Conservation (phyloP, 2,113 vertebrate species). For the Hiodon tergisus region DNA sequence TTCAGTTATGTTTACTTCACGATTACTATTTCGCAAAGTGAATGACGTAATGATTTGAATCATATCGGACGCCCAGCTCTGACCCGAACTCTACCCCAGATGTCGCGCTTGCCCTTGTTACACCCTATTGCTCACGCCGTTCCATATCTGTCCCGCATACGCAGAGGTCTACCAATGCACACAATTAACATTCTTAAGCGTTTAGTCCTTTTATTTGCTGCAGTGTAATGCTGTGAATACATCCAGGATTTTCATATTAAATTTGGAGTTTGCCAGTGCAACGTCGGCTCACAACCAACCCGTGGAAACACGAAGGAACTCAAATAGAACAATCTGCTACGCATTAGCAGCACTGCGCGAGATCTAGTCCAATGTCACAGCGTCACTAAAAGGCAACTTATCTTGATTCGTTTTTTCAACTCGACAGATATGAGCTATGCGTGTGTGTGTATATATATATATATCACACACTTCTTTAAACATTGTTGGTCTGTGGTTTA, state of each 20-base stretch:
- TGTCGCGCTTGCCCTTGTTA: constrained; percentile 5
- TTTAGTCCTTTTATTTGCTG: neutral
- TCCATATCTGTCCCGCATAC: neutral
- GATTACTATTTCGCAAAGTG: constrained; percentile 17
- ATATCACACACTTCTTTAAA: constrained; percentile 1
- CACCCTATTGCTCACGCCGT: neutral
- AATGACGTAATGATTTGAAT: constrained; percentile 9
- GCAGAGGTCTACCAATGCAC: neutral
- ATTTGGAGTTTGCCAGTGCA: too few species aligned
- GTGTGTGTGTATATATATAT: too few species aligned
- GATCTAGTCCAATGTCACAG: neutral
- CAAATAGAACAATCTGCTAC: neutral
- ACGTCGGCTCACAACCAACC: neutral
- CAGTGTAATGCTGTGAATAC: neutral
- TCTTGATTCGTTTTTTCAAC: neutral
- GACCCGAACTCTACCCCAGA: constrained; percentile 4
- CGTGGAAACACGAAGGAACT: neutral
- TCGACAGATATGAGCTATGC: neutral
- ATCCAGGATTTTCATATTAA: neutral
- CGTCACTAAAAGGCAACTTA: neutral
- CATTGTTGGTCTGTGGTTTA: constrained; percentile 11
- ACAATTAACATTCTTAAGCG: neutral
- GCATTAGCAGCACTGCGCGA: neutral
- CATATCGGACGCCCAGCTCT: neutral
- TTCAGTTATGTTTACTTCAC: constrained; percentile 22